Percentiles rank a stretch among this genome's conserved stretches.
Evolutionary conservation across 1,140 invertebrate genomes (phyloP).

Genomic region (Polyergus mexicanus): DNA sequence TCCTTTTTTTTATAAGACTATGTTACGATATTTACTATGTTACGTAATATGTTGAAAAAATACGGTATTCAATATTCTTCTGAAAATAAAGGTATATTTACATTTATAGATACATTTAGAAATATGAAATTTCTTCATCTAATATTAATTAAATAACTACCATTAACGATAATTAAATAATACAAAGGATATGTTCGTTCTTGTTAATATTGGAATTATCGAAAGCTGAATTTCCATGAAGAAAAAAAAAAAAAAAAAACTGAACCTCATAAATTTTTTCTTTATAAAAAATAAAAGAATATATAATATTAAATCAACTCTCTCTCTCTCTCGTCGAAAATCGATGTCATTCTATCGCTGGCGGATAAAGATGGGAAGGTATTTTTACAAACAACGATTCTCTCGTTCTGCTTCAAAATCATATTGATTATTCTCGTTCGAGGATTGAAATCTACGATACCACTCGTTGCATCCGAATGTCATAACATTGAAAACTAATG

Average conservation of each 20-base stretch:
- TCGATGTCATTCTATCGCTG: not conserved
- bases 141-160: no score
- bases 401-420: not conserved
- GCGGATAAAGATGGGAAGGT: not conserved
- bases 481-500: slow-evolving; percentile 50
- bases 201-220: not conserved
- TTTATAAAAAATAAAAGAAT: not conserved
- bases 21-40: not conserved
- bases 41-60: not conserved
- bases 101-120: not conserved
- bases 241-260: not conserved
- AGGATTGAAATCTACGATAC: slow-evolving; percentile 16
- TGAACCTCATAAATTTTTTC: not conserved
- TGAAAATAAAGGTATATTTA: slow-evolving; percentile 13
- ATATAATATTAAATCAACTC: not conserved
- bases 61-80: not conserved
- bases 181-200: not conserved
- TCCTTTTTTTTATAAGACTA: not conserved
- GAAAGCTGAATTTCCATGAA: not conserved
- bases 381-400: slow-evolving; percentile 3
- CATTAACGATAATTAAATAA: not conserved
- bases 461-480: not conserved
- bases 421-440: slow-evolving; percentile 11
- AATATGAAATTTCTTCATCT: no score
- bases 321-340: not conserved